Percentiles rank a stretch among this genome's conserved stretches.
These are phyloP conservation scores for Agrochola lychnidis DNA, from an alignment of 2,888 invertebrate species.

Conservation along the genomic window DNA sequence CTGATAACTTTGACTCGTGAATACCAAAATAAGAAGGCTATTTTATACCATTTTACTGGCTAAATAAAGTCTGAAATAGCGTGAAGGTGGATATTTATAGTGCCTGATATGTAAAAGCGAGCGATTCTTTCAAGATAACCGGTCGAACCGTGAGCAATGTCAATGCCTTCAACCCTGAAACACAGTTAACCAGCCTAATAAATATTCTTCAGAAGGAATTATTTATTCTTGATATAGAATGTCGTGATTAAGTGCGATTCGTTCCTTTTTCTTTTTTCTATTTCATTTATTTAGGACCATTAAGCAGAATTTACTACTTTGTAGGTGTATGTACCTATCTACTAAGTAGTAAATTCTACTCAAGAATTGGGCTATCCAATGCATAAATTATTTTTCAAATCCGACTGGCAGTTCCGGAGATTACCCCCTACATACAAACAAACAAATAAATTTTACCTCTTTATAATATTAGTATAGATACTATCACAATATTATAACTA, in stretches of 20 bases:
- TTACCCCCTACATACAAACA: no score
- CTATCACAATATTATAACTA: no score
- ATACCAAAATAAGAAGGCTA: not conserved
- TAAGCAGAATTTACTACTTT: not conserved
- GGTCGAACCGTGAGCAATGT: conserved; percentile 22
- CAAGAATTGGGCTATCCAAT: no score
- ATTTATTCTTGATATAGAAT: not conserved
- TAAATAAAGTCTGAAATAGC: conserved; percentile 2
- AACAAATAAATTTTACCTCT: no score
- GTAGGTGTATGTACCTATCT: no score
- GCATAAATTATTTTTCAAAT: no score
- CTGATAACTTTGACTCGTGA: conserved; percentile 13
- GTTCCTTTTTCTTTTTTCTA: not conserved
- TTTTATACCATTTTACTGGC: not conserved
- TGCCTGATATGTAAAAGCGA: conserved; percentile 11
- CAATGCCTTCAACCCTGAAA: conserved; percentile 29
- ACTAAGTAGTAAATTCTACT: no score
- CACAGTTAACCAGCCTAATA: not conserved
- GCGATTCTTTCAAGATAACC: conserved; percentile 33
- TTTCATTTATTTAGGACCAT: not conserved
- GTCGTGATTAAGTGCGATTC: not conserved
- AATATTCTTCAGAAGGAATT: not conserved
- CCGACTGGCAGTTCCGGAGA: no score
- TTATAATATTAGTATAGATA: no score
- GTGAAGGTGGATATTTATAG: not conserved